These are phyloP conservation scores for Ivindomyrus marchei DNA, from an alignment of 2,113 vertebrate genomes.

Conservation along the genomic window DNA sequence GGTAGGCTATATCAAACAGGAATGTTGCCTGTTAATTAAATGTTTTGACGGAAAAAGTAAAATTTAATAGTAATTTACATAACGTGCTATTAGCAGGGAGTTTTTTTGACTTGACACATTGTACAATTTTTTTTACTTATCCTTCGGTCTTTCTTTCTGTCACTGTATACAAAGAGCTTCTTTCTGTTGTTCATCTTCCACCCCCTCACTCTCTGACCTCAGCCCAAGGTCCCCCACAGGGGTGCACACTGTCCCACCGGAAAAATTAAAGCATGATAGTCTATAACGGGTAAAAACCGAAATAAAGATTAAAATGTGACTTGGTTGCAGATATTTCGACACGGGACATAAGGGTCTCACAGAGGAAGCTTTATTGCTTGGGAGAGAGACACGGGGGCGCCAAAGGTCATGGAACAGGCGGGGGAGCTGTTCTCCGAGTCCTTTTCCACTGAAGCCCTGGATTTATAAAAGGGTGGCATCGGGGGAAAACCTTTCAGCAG, in stretches of 20 bases:
- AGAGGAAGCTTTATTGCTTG: constrained; percentile 39
- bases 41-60: background rate
- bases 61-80: background rate
- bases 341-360: constrained; percentile 36
- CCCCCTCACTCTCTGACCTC: constrained; percentile 13
- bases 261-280: constrained; percentile 21
- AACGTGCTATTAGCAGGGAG: background rate
- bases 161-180: background rate
- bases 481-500: background rate
- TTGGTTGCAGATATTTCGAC: constrained; percentile 30
- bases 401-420: constrained; percentile 17
- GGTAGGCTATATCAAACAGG: background rate
- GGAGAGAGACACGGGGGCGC: constrained; percentile 22
- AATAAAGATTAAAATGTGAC: constrained; percentile 32
- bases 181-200: background rate
- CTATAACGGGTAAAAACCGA: constrained; percentile 9
- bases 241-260: background rate
- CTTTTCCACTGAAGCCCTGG: constrained; percentile 24
- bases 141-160: background rate
- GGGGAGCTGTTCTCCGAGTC: constrained; percentile 9
- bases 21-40: background rate
- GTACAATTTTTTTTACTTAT: background rate
- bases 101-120: background rate
- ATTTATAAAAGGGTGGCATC: constrained; percentile 34
- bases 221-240: background rate